Evolutionary conservation across 2,113 vertebrate genomes (phyloP), one percentile per base, ranked within the genome.

Genomic region (Ammodytes dubius): DNA sequence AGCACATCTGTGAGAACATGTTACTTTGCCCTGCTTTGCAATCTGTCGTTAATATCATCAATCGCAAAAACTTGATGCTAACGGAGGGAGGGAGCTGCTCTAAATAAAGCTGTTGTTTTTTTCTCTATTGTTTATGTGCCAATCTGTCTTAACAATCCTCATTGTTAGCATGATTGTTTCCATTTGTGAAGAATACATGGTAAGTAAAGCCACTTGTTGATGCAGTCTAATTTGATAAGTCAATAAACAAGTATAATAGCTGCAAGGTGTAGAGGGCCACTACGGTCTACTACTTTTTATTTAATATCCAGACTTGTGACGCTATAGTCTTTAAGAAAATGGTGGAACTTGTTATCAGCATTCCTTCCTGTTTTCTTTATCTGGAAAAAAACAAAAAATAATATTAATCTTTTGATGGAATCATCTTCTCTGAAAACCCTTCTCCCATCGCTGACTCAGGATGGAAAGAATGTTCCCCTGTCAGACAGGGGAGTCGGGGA

Each of bases 381-480:
- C 39, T 52, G 35, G 12, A 81, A 43, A 47, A 14, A 47, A 14
- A 67, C 9, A 72, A 46, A 57, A 10, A 63, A 39, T 13, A 8
- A 8, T 14, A 72, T 47, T 19, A 54, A 71, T 74, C 42, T 60
- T n/a, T 50, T 69, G 40, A 81, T 78, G 12, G 10, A 63, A 66
- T 61, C 43, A 54, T 60, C 9, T 58, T 17, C 19, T 11, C 49
- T 79, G 14, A 17, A 43, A 74, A 7, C 50, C 43, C 45, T 46
- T 67, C 27, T 60, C 50, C 68, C 66, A 27, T 13, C 2, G 0
- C 56, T 84, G 88, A 90, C 67, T 82, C 68, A 70, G 11, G 37
- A 40, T 56, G 84, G 77, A 87, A 88, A 63, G 81, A 91, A 91
- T 82, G 79, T 77, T 70, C 75, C 68, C 50, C 79, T 74, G 42